Conservation (phyloP, 2,113 vertebrate genomes). For the Prunella fulvescens region DNA sequence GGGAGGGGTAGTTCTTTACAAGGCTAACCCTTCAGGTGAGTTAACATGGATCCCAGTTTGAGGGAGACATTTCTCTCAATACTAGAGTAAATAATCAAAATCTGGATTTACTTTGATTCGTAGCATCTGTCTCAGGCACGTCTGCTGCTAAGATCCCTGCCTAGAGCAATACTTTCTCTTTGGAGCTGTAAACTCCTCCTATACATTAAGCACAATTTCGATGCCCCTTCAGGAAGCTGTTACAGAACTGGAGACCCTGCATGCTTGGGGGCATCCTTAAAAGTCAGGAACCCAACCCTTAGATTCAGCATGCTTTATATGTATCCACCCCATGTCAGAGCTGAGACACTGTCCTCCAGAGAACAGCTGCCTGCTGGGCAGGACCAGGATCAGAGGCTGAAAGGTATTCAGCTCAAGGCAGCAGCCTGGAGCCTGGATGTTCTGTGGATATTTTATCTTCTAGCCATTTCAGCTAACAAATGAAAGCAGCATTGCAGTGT, state of each 20-base stretch:
- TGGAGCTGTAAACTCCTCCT: background rate
- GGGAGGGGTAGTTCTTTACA: fast-evolving
- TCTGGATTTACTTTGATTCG: background rate
- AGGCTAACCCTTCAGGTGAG: background rate
- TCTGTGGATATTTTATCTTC: background rate
- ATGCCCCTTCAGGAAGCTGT: background rate
- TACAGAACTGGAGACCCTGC: background rate
- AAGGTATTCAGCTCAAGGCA: background rate
- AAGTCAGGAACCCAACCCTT: background rate
- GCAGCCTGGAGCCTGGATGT: background rate
- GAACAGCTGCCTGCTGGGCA: background rate
- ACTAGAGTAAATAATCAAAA: background rate
- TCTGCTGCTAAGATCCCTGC: background rate
- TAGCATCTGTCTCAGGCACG: background rate
- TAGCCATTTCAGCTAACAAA: background rate
- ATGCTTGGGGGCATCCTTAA: background rate
- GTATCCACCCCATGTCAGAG: fast-evolving
- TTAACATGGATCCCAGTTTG: background rate
- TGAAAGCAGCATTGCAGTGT: background rate
- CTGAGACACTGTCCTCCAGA: background rate
- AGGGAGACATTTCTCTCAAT: background rate
- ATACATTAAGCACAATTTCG: fast-evolving
- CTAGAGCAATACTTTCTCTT: background rate
- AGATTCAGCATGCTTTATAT: background rate
- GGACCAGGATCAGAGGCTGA: background rate